Percentiles rank a stretch among this genome's conserved stretches.
These are phyloP conservation scores for Paragorgia papillata DNA, from an alignment of 92 coral and sea anemone genomes.

Conservation along the genomic window DNA sequence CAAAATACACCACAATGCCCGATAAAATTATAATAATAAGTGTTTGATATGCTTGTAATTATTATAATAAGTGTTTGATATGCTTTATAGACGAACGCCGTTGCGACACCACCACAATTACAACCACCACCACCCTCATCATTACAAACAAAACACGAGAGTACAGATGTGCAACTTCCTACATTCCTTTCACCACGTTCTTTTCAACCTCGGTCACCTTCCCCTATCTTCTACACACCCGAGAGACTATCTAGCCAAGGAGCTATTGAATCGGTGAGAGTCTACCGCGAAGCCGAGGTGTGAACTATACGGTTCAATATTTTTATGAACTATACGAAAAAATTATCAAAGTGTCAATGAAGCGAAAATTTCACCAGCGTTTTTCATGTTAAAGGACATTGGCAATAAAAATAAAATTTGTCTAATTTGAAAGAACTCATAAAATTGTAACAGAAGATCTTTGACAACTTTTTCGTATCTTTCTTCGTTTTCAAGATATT, in stretches of 20 bases:
- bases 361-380: too few species aligned
- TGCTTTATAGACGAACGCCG: slow-evolving; percentile 3
- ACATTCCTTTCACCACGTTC: neutral
- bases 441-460: too few species aligned
- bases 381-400: too few species aligned
- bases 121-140: too few species aligned
- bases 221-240: slow-evolving; percentile 33
- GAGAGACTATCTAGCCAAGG: slow-evolving; percentile 15
- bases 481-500: too few species aligned
- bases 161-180: neutral
- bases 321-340: neutral
- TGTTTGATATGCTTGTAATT: too few species aligned
- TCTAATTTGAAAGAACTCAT: too few species aligned
- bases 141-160: neutral
- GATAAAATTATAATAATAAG: too few species aligned
- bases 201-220: neutral
- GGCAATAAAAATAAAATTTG: too few species aligned
- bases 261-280: neutral
- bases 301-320: neutral
- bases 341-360: too few species aligned
- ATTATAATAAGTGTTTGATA: neutral
- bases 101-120: slow-evolving; percentile 7
- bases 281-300: slow-evolving; percentile 35
- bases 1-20: too few species aligned
- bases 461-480: too few species aligned